These are phyloP conservation scores for Sisor rabdophorus DNA, from an alignment of 2,113 vertebrate species.

Conservation along the genomic window DNA sequence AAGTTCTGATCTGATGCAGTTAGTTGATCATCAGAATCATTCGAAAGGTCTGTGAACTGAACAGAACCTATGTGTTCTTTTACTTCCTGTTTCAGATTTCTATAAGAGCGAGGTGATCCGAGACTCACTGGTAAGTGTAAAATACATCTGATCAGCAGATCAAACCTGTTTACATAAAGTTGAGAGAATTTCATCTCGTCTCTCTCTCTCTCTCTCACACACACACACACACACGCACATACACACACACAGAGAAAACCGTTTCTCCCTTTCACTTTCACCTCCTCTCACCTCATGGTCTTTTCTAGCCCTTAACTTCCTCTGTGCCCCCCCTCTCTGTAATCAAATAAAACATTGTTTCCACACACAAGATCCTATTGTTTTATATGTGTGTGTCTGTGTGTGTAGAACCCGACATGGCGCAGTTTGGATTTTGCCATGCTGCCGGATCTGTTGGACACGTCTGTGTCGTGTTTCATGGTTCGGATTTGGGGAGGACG, in stretches of 20 bases:
- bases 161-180: no score
- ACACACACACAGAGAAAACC: not conserved
- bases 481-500: conserved; percentile 96
- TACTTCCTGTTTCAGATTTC: conserved; percentile 75
- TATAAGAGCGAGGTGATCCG: conserved; percentile 96
- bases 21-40: no score
- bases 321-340: not conserved
- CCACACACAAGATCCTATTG: no score
- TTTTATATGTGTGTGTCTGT: conserved; percentile 31
- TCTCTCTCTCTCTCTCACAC: not conserved
- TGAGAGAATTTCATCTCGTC: no score
- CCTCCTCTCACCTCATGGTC: not conserved
- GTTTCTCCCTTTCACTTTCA: conserved; percentile 1
- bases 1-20: no score
- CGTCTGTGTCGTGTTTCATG: conserved; percentile 90
- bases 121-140: conserved; percentile 94
- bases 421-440: conserved; percentile 93
- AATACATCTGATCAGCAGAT: not conserved
- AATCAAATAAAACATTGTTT: no score
- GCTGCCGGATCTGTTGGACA: conserved; percentile 91
- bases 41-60: not conserved
- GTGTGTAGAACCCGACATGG: conserved; percentile 91
- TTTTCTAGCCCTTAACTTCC: not conserved
- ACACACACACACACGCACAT: not conserved
- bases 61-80: not conserved